These are phyloP conservation scores for Eubasilissa splendida DNA, from an alignment of 2,888 invertebrate genomes.

Conservation along the genomic window DNA sequence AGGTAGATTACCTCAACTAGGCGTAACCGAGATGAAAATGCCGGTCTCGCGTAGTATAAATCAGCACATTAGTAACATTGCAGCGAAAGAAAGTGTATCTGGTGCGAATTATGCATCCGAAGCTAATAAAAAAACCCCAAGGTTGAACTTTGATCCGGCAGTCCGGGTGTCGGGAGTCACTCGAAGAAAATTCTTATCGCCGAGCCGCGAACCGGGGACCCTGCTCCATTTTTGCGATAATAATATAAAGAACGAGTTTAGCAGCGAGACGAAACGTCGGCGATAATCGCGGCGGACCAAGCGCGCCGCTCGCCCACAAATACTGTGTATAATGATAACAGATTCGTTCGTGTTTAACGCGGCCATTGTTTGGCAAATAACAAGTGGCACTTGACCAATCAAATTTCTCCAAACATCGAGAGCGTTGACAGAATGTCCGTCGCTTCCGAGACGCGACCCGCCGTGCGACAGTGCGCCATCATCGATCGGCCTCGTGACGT, in stretches of 20 bases:
- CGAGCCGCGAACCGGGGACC: constrained; percentile 20
- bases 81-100: too few species aligned
- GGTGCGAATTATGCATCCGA: not conserved
- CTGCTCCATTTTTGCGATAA: constrained; percentile 30
- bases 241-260: constrained; percentile 30
- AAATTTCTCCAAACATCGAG: not conserved
- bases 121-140: constrained; percentile 10
- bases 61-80: too few species aligned
- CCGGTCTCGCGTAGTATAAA: too few species aligned
- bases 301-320: not conserved
- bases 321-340: constrained; percentile 18
- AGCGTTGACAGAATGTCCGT: too few species aligned
- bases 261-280: constrained; percentile 24
- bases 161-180: constrained; percentile 1
- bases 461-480: too few species aligned
- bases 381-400: too few species aligned
- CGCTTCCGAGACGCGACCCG: too few species aligned
- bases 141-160: constrained; percentile 5
- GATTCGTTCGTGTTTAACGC: constrained; percentile 7
- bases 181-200: constrained; percentile 27
- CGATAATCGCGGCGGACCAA: constrained; percentile 20
- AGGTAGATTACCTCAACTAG: too few species aligned
- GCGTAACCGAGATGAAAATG: too few species aligned
- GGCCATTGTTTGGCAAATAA: not conserved
- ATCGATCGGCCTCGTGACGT: too few species aligned